phyloP scores from a whole-genome alignment of 2,113 vertebrate genomes.

The Chamaea fasciata region DNA sequence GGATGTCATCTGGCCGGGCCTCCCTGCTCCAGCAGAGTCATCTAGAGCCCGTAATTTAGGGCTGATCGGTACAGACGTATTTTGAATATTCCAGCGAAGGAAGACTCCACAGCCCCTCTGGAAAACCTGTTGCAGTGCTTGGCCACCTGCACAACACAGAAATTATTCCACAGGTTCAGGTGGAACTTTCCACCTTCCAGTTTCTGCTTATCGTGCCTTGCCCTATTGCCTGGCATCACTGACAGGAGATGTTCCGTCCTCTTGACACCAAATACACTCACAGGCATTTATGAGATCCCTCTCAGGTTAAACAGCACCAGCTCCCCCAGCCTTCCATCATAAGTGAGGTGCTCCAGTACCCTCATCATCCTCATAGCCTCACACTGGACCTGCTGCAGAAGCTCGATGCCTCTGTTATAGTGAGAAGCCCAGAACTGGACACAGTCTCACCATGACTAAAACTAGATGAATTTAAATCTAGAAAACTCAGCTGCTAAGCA shows the following conservation, averaged over 20 bases:
- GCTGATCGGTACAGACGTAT: not conserved
- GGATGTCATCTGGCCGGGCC: not conserved
- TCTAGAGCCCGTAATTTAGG: too few species aligned
- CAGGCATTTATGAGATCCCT: not conserved
- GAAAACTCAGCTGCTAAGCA: not conserved
- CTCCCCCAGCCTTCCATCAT: not conserved
- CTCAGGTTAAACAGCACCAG: not conserved
- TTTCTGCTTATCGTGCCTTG: not conserved
- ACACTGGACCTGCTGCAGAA: not conserved
- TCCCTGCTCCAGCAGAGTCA: not conserved
- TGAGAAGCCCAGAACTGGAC: not conserved
- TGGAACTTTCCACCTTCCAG: accelerated
- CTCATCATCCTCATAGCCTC: not conserved
- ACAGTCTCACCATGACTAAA: not conserved
- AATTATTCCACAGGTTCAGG: not conserved
- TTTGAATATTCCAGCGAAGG: accelerated
- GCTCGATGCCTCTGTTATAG: not conserved
- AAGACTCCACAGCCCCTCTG: not conserved
- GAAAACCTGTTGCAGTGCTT: not conserved
- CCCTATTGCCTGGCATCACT: too few species aligned
- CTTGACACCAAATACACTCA: not conserved
- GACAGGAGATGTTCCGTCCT: not conserved
- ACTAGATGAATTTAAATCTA: not conserved
- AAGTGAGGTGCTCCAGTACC: not conserved
- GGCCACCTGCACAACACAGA: not conserved